These are phyloP conservation scores for Helicorthomorpha holstii DNA, from an alignment of 1,140 invertebrate species.

Conservation along the genomic window DNA sequence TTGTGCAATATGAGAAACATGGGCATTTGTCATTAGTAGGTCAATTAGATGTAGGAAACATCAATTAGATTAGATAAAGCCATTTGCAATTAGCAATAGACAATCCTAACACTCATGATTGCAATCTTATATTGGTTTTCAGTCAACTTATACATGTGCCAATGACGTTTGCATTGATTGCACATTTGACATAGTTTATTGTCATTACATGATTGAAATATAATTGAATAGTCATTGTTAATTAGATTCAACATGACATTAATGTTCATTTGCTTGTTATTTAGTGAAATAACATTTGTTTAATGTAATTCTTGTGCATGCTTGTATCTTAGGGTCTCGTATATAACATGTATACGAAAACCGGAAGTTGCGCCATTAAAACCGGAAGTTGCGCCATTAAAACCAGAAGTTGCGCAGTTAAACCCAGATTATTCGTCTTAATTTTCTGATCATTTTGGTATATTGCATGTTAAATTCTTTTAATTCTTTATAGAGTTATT, in stretches of 20 bases:
- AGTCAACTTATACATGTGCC: not conserved
- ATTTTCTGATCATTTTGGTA: not conserved
- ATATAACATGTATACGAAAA: not conserved
- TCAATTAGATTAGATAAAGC: not conserved
- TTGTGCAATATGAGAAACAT: not conserved
- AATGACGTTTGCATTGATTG: not conserved
- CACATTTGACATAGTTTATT: not conserved
- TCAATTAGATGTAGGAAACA: not conserved
- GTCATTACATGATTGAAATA: not conserved
- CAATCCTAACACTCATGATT: not conserved
- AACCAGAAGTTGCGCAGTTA: not conserved
- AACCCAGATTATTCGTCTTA: not conserved
- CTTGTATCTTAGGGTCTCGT: not conserved
- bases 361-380: not conserved
- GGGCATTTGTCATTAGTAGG: no score
- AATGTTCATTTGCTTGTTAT: not conserved
- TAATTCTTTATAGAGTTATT: not conserved
- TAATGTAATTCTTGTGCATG: not conserved
- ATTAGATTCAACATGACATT: not conserved
- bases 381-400: no score
- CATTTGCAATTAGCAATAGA: not conserved
- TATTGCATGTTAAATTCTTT: not conserved
- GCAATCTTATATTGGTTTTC: not conserved
- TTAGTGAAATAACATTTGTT: not conserved
- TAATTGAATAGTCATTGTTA: not conserved